These are phyloP conservation scores for Plecotus auritus DNA, from an alignment of 2,113 vertebrate species.

Conservation along the genomic window DNA sequence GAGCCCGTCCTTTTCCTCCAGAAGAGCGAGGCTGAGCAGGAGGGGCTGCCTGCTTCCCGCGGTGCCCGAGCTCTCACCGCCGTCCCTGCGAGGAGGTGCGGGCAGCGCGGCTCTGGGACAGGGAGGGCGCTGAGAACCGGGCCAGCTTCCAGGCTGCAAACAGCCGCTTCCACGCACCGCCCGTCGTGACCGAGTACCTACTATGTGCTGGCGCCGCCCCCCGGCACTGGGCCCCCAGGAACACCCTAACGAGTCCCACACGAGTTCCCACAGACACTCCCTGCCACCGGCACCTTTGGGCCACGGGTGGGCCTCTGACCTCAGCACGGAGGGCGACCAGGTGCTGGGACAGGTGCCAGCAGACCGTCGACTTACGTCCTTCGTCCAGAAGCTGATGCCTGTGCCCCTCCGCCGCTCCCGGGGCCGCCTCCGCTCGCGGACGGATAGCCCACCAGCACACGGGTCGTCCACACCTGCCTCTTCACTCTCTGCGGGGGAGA, in stretches of 20 bases:
- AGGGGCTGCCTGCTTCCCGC: not conserved
- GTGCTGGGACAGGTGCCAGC: not conserved
- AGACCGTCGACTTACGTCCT: conserved; percentile 80
- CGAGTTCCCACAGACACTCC: not conserved
- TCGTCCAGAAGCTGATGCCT: conserved; percentile 75
- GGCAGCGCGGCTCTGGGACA: no score
- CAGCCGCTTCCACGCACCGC: no score
- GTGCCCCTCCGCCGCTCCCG: conserved; percentile 78
- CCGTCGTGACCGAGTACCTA: not conserved
- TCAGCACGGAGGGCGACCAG: not conserved
- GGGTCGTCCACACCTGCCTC: conserved; percentile 80
- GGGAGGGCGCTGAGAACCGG: not conserved
- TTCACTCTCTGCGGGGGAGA: conserved; percentile 79
- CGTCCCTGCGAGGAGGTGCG: no score
- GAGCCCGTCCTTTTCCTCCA: not conserved
- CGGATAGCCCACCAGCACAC: conserved; percentile 65
- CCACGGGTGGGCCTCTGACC: not conserved
- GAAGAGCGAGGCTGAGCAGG: not conserved
- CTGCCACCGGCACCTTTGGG: not conserved
- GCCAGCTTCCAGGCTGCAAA: not conserved
- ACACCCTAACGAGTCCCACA: not conserved
- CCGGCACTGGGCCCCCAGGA: not conserved
- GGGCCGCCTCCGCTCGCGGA: conserved; percentile 80
- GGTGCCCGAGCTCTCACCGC: not conserved
- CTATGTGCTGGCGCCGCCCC: not conserved